Conservation (phyloP, 2,888 invertebrate species). For the Caenorhabditis sp. region DNA sequence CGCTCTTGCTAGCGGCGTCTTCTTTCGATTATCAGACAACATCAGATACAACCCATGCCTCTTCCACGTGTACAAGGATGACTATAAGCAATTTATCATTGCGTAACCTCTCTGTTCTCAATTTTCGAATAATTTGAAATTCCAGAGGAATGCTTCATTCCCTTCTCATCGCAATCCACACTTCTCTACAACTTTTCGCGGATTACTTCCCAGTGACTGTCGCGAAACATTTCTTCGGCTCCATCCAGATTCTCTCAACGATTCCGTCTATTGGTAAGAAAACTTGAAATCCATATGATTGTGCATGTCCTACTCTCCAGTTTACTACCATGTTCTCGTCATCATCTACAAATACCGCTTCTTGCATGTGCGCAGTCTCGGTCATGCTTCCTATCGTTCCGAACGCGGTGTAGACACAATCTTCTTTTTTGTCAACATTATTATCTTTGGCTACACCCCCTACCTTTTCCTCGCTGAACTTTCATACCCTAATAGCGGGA, state of each 20-base stretch:
- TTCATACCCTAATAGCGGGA: conserved; percentile 1
- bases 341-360: conserved; percentile 21
- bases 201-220: not conserved
- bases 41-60: conserved; percentile 29
- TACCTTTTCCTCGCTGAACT: conserved; percentile 1
- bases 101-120: not conserved
- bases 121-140: not conserved
- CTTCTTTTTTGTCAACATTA: not conserved
- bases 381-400: not conserved
- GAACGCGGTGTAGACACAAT: not conserved
- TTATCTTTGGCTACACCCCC: not conserved
- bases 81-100: conserved; percentile 10
- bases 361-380: conserved; percentile 5
- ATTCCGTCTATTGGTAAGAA: conserved; percentile 7
- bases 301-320: conserved; percentile 13
- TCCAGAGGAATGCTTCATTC: conserved; percentile 11
- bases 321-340: conserved; percentile 17
- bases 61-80: conserved; percentile 36
- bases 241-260: conserved; percentile 12
- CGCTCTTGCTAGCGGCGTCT: not conserved
- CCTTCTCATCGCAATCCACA: not conserved
- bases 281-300: not conserved
- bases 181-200: not conserved
- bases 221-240: conserved; percentile 3
- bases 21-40: not conserved